phyloP scores from a whole-genome alignment of 2,113 vertebrate species.

The Edolisoma coerulescens region DNA sequence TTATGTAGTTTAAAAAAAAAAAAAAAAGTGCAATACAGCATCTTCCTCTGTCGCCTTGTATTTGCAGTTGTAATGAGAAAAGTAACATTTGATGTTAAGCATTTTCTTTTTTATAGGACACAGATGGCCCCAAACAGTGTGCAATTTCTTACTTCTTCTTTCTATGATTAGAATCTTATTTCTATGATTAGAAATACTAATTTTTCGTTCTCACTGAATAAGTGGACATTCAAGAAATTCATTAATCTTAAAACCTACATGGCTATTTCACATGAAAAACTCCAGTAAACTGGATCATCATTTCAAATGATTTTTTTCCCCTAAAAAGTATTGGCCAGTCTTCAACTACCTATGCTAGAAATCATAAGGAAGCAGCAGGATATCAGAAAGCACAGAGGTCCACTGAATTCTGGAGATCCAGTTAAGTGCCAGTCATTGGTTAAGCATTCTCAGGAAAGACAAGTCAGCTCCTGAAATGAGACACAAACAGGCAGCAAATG shows the following conservation, averaged over 20 bases:
- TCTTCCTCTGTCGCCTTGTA: not conserved
- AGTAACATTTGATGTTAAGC: not conserved
- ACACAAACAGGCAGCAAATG: not conserved
- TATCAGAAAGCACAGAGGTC: not conserved
- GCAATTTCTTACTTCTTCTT: not conserved
- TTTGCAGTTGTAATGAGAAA: not conserved
- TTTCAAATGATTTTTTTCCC: not conserved
- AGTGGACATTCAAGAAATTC: not conserved
- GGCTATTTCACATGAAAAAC: not conserved
- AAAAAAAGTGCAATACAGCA: fast-evolving
- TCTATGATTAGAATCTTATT: too few relatives aligned
- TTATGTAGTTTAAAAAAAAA: not conserved
- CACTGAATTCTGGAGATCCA: not conserved
- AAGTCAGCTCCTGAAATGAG: not conserved
- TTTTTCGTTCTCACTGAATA: not conserved
- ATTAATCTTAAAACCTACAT: not conserved
- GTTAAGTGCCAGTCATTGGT: not conserved
- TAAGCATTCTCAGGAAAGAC: not conserved
- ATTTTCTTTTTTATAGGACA: not conserved
- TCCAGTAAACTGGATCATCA: not conserved
- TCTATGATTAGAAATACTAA: not conserved
- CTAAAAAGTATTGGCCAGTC: not conserved
- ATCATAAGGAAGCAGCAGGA: not conserved
- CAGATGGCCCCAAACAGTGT: not conserved
- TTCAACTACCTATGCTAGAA: not conserved